phyloP scores from a whole-genome alignment of 2,888 invertebrate genomes.

The Oscheius sp. region DNA sequence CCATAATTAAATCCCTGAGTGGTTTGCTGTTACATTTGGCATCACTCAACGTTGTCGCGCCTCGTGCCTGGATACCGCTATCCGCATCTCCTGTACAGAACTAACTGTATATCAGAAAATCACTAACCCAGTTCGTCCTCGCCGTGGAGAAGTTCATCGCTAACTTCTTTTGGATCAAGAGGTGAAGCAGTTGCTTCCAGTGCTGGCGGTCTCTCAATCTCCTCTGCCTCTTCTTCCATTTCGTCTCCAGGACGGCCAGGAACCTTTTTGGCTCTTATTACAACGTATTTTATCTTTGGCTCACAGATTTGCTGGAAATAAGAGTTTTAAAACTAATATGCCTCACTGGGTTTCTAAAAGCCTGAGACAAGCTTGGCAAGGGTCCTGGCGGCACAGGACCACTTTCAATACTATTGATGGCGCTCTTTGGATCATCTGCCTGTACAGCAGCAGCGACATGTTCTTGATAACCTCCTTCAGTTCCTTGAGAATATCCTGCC shows the following conservation, averaged over 20 bases:
- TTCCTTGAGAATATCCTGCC: slow-evolving; percentile 26
- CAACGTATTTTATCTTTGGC: slow-evolving; percentile 47
- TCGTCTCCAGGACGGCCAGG: slow-evolving; percentile 43
- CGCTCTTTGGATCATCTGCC: slow-evolving; percentile 42
- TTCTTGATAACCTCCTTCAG: slow-evolving; percentile 23
- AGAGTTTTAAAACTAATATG: background rate
- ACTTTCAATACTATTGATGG: background rate
- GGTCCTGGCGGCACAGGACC: slow-evolving; percentile 12
- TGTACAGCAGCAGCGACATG: slow-evolving; percentile 40
- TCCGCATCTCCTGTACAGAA: background rate
- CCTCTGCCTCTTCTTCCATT: slow-evolving; percentile 50
- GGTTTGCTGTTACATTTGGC: slow-evolving; percentile 57
- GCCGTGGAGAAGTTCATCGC: slow-evolving; percentile 44
- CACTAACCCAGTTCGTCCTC: slow-evolving; percentile 7
- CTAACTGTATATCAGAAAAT: background rate
- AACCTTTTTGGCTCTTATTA: slow-evolving; percentile 43
- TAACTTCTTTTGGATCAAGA: slow-evolving; percentile 42
- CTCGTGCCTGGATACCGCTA: slow-evolving; percentile 49
- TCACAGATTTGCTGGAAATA: slow-evolving; percentile 29
- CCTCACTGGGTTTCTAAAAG: slow-evolving; percentile 44
- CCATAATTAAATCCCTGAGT: slow-evolving; percentile 47
- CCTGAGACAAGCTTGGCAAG: slow-evolving; percentile 40
- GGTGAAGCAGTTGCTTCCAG: slow-evolving; percentile 52
- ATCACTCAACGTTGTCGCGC: slow-evolving; percentile 51
- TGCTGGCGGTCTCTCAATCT: slow-evolving; percentile 41